Evolutionary conservation across 2,888 invertebrate species (phyloP).

Genomic region (Pachymerium ferrugineum): DNA sequence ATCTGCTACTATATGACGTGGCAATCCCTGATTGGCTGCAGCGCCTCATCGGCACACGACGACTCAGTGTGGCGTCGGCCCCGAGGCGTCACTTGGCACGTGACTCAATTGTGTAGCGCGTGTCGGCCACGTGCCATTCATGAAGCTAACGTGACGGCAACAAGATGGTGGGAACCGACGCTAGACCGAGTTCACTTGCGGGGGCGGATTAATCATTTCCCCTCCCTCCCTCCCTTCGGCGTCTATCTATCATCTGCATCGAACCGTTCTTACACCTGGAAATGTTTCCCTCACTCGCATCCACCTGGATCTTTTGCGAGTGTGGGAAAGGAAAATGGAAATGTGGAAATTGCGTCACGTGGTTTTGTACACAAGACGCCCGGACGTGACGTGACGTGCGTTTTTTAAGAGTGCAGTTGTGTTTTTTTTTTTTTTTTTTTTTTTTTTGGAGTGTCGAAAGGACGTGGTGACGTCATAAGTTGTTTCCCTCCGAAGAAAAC

Average conservation of each 20-base stretch:
- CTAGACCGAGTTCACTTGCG: not conserved
- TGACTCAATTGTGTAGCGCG: constrained; percentile 13
- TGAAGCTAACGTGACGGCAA: constrained; percentile 13
- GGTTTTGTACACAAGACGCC: no score
- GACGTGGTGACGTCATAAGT: not conserved
- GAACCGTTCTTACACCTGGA: not conserved
- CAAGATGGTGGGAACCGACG: constrained; percentile 9
- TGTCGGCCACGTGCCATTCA: constrained; percentile 7
- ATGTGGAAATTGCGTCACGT: no score
- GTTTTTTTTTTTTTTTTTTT: no score
- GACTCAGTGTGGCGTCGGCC: constrained; percentile 1
- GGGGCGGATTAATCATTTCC: constrained; percentile 7
- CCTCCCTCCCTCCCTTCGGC: not conserved
- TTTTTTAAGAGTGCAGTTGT: no score
- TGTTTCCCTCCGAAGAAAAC: not conserved
- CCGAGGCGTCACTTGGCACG: constrained; percentile 4
- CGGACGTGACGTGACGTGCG: no score
- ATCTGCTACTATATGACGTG: not conserved
- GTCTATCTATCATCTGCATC: not conserved
- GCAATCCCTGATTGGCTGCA: not conserved
- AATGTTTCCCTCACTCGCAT: not conserved
- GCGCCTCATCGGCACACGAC: not conserved
- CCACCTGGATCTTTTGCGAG: not conserved
- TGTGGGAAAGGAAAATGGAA: not conserved
- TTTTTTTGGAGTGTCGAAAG: not conserved